Evolutionary conservation across 2,888 invertebrate genomes (phyloP), one percentile per base, ranked within the genome.

Genomic region (Tipula lateralis): DNA sequence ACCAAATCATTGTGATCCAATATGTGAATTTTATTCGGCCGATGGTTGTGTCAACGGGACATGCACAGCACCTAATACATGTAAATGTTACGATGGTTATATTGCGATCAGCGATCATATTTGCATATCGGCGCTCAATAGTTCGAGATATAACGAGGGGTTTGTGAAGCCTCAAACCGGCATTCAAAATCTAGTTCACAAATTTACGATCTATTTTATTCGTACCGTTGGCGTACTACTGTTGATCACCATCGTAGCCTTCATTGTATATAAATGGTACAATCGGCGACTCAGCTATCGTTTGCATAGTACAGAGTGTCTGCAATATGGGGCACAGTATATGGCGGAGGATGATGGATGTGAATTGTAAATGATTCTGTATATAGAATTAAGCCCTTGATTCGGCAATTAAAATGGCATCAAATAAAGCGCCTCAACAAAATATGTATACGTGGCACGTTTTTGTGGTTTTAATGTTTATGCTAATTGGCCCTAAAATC

Each of bases 31-130:
- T 30, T 13, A n/a, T 29, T 82, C n/a, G 6, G 2, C n/a, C 1
- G 82, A 82, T 5, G 82, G 82, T 82, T 66, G 66, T 24, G 24
- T 66, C 24, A 66, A 66, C 24, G 82, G 82, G 32, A 82, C 82
- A 30, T 82, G 82, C 30, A 5, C 30, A n/a, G 82, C 29, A 82
- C 82, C 82, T 1, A 82, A 82, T 82, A 30, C n/a, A 0, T 82
- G 82, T 13, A 6, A 30, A 30, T 82, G 82, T 82, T 82, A 82
- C 30, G 12, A 19, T 66, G 66, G 24, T 24, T 66, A 9, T 66
- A 24, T 66, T 2, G 66, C 66, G 24, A 66, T 66, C n/a, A 66
- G 9, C 24, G 9, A 66, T 2, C 24, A 66, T 9, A 24, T 66
- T 24, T 66, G 66, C 24, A 66, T 24, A 9, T 24, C 66, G 24